Evolutionary conservation across 2,797 vertebrate genomes (phyloP).

Genomic region (Mormyrus hasselquistii): DNA sequence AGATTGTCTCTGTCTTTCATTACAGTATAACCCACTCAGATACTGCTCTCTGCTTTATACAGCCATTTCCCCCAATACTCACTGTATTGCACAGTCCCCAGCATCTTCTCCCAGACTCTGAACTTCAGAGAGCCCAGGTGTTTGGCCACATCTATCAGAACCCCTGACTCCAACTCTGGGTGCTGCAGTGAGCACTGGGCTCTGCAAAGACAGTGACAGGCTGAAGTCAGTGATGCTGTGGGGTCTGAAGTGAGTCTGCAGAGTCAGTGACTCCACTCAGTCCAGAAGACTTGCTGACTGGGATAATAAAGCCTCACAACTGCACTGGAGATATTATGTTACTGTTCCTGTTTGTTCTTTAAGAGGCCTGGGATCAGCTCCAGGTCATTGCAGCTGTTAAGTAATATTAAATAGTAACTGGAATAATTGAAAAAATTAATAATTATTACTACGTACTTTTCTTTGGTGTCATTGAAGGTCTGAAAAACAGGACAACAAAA

Average conservation of each 20-base stretch:
- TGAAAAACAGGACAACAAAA: background rate
- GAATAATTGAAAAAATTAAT: too few relatives aligned
- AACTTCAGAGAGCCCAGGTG: constrained; percentile 10
- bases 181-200: constrained; percentile 7
- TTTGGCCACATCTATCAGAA: constrained; percentile 10
- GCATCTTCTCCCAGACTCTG: constrained; percentile 19
- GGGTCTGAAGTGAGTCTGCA: background rate
- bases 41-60: too few relatives aligned
- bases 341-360: too few relatives aligned
- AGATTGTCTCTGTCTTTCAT: background rate
- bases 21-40: background rate
- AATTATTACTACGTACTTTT: too few relatives aligned
- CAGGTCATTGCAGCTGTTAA: too few relatives aligned
- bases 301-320: too few relatives aligned
- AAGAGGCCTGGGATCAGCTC: too few relatives aligned
- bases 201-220: constrained; percentile 9
- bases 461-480: background rate
- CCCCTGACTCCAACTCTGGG: background rate
- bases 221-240: background rate
- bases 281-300: too few relatives aligned
- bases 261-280: too few relatives aligned
- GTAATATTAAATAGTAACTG: too few relatives aligned
- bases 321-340: too few relatives aligned
- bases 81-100: constrained; percentile 3
- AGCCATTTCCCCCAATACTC: background rate